Evolutionary conservation across 2,888 invertebrate genomes (phyloP).

Genomic region (Thera obeliscata): DNA sequence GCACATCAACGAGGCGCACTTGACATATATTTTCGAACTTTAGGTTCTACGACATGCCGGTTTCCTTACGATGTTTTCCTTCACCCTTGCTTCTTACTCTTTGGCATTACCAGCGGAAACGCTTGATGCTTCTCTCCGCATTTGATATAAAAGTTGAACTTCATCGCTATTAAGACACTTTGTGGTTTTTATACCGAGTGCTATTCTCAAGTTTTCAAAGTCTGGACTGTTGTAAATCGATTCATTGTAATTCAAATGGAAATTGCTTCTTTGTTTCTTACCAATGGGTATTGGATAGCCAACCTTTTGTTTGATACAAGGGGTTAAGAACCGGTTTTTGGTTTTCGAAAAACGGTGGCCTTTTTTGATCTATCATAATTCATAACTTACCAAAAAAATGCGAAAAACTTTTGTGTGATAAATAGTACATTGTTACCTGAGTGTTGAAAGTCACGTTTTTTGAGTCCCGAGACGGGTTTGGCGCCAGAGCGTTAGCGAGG

Average conservation of each 20-base stretch:
- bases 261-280: slow-evolving; percentile 57
- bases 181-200: slow-evolving; percentile 62
- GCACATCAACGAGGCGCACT: too few relatives aligned
- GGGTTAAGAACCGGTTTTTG: neutral
- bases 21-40: too few relatives aligned
- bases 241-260: slow-evolving; percentile 55
- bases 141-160: slow-evolving; percentile 69
- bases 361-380: neutral
- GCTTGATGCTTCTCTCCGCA: slow-evolving; percentile 72
- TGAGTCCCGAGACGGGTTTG: too few relatives aligned
- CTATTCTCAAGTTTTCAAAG: slow-evolving; percentile 62
- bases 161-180: slow-evolving; percentile 60
- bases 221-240: slow-evolving; percentile 55
- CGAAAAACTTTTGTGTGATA: too few relatives aligned
- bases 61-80: too few relatives aligned
- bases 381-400: too few relatives aligned
- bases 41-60: too few relatives aligned
- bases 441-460: too few relatives aligned
- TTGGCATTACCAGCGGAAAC: slow-evolving; percentile 56
- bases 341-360: neutral
- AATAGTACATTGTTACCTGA: too few relatives aligned
- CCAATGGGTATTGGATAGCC: slow-evolving; percentile 19
- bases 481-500: too few relatives aligned
- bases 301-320: slow-evolving; percentile 13
- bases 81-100: slow-evolving; percentile 6